Base-by-base conservation (phyloP, 2,797 vertebrate genomes). In the Luscinia luscinia region DNA sequence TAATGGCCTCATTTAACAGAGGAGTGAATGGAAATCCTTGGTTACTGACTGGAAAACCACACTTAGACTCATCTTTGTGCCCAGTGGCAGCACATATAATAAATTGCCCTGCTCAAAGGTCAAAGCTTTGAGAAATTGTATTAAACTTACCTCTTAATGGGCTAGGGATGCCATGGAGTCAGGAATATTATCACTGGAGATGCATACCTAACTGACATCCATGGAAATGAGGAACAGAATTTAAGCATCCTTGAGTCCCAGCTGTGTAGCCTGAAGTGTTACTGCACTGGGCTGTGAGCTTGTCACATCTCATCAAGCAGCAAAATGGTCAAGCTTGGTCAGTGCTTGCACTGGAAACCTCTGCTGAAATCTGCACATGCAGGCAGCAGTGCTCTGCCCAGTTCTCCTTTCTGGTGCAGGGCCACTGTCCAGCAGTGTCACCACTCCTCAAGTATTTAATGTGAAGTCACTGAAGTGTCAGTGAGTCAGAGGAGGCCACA, bases 231-330 rank as follows among this genome's bases (percentile, higher is more conserved):
- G 81, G 72, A 87, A 32, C 17, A 72, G 80, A 68, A 90, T 61
- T 46, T 17, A 81, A 66, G 16, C 15, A 46, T 54, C 76, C n/a
- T 75, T 45, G 88, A 91, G 95, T 77, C 92, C 74, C 96, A 97
- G 95, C 94, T 97, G 96, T 87, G 62, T 63, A 68, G 89, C 96
- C 94, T 66, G 88, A 64, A 93, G 96, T 51, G 4, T 24, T 87
- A 32, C 84, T 77, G 64, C 36, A 26, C 63, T 68, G 85, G 93
- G 43, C 81, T 76, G 62, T 89, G 83, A 93, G 79, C 91, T 89
- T 97, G 96, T 97, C 96, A 96, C 59, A 89, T 96, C 94, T 95
- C 54, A 96, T 97, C 92, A 97, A 77, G 55, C 8, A 82, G 68
- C 46, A 84, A 63, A 88, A 45, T 62, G 49, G 49, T 72, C 0